Base-by-base conservation (phyloP, 2,113 vertebrate genomes). In the Podiceps cristatus region DNA sequence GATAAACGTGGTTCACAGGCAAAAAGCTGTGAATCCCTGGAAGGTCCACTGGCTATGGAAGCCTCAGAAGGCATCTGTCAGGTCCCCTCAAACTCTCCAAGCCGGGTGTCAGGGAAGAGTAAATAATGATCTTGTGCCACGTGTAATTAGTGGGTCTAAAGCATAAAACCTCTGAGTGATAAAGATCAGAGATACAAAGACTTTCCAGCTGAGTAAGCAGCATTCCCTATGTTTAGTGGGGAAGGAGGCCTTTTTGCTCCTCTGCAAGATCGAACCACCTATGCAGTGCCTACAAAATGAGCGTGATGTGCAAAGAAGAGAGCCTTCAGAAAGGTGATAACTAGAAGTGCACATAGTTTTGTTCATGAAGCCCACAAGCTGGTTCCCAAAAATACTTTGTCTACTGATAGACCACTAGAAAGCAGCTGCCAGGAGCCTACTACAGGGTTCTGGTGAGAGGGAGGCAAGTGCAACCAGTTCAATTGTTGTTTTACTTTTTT, bases 401-500 rank as follows among this genome's bases (percentile, higher is more conserved):
- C 22, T 13, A 1, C 19, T 69, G 33, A 66, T 18, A 8, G 29
- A 35, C 37, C 33, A 49, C 59, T 66, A 50, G 60, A 80, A 77
- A 62, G 86, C 35, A 52, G 31, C 45, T 66, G 16, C 55, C 5
- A 7, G n/a, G 18, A 77, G 5, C 9, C 9, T 37, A 13, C 35
- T 49, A 15, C 27, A 58, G 45, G 14, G 7, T 16, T 63, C 44
- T 59, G 67, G 6, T 69, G 31, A 40, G 15, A 66, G 2, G 28
- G 12, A 67, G 23, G 17, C 1, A 4, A 44, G 18, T 33, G 12
- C 4, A 75, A 11, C 8, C 1, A 0, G 3, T 84, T 87, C 1
- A 3, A 9, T 24, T 47, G 7, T 0, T 62, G 90, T 66, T 59
- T 37, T 8, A 27, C 35, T 81, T 40, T 58, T 8, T 49, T 78